A percentile compares a stretch with the other conserved stretches of the same genome.
These are phyloP conservation scores for Crossocerus cetratus DNA, from an alignment of 2,888 invertebrate genomes.

Conservation along the genomic window DNA sequence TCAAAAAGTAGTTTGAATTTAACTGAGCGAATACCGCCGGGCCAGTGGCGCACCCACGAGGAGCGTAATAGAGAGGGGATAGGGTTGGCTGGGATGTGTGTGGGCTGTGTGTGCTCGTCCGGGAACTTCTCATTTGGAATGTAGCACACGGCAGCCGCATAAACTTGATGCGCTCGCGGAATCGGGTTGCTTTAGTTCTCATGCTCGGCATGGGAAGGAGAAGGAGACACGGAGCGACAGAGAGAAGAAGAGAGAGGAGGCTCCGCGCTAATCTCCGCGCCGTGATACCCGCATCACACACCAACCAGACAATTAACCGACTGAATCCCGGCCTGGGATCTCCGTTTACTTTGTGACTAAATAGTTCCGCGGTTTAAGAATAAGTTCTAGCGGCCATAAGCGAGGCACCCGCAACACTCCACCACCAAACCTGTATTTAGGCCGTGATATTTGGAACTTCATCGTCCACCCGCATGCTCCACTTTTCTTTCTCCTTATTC, in stretches of 20 bases:
- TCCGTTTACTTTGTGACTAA: conserved; percentile 38
- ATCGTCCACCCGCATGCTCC: too few relatives aligned
- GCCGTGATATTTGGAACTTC: too few relatives aligned
- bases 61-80: neutral
- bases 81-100: neutral
- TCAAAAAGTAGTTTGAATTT: conserved; percentile 32
- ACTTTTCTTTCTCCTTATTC: too few relatives aligned
- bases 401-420: too few relatives aligned
- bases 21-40: neutral
- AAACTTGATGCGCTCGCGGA: conserved; percentile 49
- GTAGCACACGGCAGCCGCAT: conserved; percentile 43
- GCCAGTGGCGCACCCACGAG: too few relatives aligned
- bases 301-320: conserved; percentile 49
- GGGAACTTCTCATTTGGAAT: conserved; percentile 34
- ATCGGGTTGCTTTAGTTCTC: conserved; percentile 53
- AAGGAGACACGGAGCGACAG: too few relatives aligned
- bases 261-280: conserved; percentile 51
- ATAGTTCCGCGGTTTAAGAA: conserved; percentile 21
- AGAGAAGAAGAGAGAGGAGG: too few relatives aligned
- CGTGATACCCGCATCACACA: conserved; percentile 53
- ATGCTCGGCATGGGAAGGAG: conserved; percentile 24
- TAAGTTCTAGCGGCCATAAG: conserved; percentile 1
- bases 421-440: too few relatives aligned
- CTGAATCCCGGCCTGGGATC: conserved; percentile 44
- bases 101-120: neutral